Conservation (phyloP, 2,888 invertebrate genomes). For the Ommatoiulus sabulosus region DNA sequence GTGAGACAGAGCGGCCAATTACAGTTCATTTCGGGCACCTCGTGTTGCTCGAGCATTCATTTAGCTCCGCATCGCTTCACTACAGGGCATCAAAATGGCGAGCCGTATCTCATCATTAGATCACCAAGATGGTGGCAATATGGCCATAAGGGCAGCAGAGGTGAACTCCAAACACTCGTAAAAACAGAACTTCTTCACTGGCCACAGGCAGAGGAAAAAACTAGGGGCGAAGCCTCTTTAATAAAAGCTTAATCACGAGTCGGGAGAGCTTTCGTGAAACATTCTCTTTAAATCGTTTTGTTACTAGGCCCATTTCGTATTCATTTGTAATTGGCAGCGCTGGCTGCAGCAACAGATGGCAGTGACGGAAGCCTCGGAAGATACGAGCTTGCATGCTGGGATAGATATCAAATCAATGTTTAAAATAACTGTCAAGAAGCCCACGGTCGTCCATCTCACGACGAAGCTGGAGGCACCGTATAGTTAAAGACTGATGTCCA, state of each 20-base stretch:
- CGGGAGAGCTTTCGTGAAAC: not conserved
- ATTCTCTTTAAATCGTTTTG: slow-evolving; percentile 13
- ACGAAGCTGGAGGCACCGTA: not conserved
- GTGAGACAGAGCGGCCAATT: slow-evolving; percentile 32
- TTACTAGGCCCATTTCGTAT: slow-evolving; percentile 25
- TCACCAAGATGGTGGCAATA: slow-evolving; percentile 31
- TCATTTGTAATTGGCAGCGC: slow-evolving; percentile 38
- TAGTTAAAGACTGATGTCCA: slow-evolving; percentile 10
- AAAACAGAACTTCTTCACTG: not conserved
- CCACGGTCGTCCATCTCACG: not conserved
- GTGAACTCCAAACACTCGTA: slow-evolving; percentile 37
- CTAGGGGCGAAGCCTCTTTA: not conserved
- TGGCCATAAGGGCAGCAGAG: slow-evolving; percentile 26
- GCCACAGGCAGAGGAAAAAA: not conserved
- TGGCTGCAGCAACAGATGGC: slow-evolving; percentile 37
- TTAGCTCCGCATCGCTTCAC: slow-evolving; percentile 7
- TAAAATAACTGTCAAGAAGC: not conserved
- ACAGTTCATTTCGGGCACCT: slow-evolving; percentile 38
- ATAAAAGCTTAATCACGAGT: slow-evolving; percentile 1
- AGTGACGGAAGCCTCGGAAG: not conserved
- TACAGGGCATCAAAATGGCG: not conserved
- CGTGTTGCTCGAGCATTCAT: slow-evolving; percentile 17
- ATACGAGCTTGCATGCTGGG: not conserved
- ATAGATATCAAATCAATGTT: not conserved
- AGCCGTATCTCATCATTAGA: slow-evolving; percentile 36